Base-by-base conservation (phyloP, 2,797 vertebrate genomes). In the Ara ararauna region DNA sequence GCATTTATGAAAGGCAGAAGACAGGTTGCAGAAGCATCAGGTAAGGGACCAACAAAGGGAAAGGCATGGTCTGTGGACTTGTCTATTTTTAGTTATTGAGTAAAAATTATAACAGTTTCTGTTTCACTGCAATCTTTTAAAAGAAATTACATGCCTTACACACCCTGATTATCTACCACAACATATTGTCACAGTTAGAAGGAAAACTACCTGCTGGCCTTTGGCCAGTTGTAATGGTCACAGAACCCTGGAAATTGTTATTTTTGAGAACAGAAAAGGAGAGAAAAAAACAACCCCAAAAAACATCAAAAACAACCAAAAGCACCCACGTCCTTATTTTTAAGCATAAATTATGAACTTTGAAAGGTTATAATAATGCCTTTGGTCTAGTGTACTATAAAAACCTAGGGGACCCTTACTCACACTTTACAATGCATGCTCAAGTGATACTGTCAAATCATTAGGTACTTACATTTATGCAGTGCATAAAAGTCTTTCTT, bases 401-500 rank as follows among this genome's bases (percentile, higher is more conserved):
- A 93, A 81, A 54, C 34, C 68, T 40, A 36, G 74, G 60, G 74
- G 48, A 73, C 44, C 34, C 77, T 85, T 88, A 36, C 76, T 97
- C 72, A 83, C 9, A 7, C 54, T 85, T 94, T 82, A 94, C 2
- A 3, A 76, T 78, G 56, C 67, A 22, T 42, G 40, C 64, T 51
- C 51, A 90, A 67, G 42, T 47, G 82, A 85, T 54, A 90, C 1
- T 94, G 77, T 40, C 38, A 47, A 94, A 79, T 64, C 88, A 40
- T 22, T 62, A 71, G 12, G 48, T 85, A 78, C 50, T 95, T 90
- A 87, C 5, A 8, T 77, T 89, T 94, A 96, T 72, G 87, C 89
- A 85, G 81, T 47, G 23, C 60, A 89, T 88, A 87, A 95, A 95
- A 91, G 0, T 24, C 67, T 89, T 76, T 56, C 78, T 89, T 89